Base-by-base conservation (phyloP, 2,797 vertebrate species). In the Tragelaphus eurycerus region DNA sequence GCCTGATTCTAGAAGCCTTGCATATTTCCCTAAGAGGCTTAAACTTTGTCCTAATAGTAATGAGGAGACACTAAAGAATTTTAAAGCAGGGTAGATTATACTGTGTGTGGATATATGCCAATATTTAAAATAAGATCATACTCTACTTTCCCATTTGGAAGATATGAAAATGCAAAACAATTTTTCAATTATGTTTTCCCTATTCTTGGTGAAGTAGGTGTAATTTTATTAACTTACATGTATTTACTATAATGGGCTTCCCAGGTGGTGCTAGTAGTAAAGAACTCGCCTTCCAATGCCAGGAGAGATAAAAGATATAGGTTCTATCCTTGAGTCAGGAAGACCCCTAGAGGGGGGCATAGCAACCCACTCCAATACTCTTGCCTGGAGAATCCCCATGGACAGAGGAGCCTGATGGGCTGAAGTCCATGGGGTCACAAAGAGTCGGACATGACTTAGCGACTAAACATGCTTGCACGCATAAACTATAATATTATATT, bases 111-210 rank as follows among this genome's bases (percentile, higher is more conserved):
- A 62, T 96, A 55, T 52, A 71, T 71, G 46, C 52, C 59, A 83
- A 10, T 19, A 95, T 27, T 71, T 95, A 88, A 97, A 89, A 67
- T 92, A 90, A 96, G 57, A 81, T 67, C 87, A 86, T 21, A 29
- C 7, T 78, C 23, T 46, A 59, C 38, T 90, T 96, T 88, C 14
- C 48, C 6, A 86, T 7, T 43, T 81, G 12, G 29, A 79, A 96
- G 38, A 92, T 52, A 64, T 4, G 78, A 17, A 82, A 27, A 94
- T 54, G 29, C 15, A 31, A 71, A 76, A 27, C 11, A 54, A 27
- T 3, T 23, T 57, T 84, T 89, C 57, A 79, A 57, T 86, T 86
- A 52, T 55, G 34, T 16, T 95, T 94, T 86, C 34, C 3, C 8
- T 6, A 31, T 54, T 93, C 43, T 43, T 78, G 25, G 7, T 74